Evolutionary conservation across 2,113 vertebrate genomes (phyloP).

Genomic region (Melanerpes formicivorus): DNA sequence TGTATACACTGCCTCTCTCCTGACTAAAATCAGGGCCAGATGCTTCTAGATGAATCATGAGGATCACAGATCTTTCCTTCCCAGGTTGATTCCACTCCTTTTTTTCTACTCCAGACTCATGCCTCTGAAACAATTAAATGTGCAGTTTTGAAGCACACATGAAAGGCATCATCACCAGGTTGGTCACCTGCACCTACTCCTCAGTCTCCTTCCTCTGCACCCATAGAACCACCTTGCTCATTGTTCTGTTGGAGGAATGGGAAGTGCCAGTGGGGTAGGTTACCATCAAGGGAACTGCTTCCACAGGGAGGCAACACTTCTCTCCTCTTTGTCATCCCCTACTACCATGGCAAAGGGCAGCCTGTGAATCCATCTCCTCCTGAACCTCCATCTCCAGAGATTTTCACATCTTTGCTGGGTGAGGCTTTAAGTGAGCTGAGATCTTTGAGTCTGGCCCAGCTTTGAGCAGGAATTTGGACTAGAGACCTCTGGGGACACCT

Average conservation of each 20-base stretch:
- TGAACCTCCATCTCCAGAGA: not conserved
- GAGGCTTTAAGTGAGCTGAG: not conserved
- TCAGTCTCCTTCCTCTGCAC: not conserved
- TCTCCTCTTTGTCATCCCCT: not conserved
- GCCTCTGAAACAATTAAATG: not conserved
- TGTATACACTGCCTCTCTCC: not conserved
- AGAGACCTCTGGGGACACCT: not conserved
- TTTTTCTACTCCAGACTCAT: not conserved
- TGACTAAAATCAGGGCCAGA: not conserved
- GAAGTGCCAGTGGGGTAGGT: not conserved
- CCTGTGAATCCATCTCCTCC: not conserved
- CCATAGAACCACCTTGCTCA: not conserved
- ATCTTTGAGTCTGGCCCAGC: not conserved
- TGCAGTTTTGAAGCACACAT: not conserved
- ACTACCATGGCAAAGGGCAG: not conserved
- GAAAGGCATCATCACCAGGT: not conserved
- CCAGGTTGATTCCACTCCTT: not conserved
- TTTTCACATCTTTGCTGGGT: not conserved
- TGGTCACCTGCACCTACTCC: not conserved
- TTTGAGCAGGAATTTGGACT: not conserved
- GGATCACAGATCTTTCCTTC: not conserved
- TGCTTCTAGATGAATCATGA: not conserved
- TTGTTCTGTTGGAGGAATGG: not conserved
- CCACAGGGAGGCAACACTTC: not conserved
- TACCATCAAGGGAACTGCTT: not conserved